Percentiles rank a stretch among this genome's conserved stretches.
These are phyloP conservation scores for Lamprotornis superbus DNA, from an alignment of 2,113 vertebrate species.

Conservation along the genomic window DNA sequence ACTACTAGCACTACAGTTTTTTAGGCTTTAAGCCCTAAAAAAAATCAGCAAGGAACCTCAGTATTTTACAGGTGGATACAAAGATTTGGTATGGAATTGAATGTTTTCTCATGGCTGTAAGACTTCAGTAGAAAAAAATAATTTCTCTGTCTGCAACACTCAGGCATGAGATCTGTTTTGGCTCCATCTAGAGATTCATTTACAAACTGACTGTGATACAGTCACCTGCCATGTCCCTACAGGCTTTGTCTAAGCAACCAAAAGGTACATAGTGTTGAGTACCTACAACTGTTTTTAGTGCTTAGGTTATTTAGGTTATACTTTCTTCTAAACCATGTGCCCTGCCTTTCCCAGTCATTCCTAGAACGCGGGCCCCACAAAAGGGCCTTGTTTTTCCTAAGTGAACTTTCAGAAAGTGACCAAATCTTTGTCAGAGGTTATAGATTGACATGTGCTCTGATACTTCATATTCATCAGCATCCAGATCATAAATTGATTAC, in stretches of 20 bases:
- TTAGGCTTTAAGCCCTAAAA: background rate
- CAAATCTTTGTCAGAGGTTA: background rate
- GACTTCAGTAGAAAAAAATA: background rate
- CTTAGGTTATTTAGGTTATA: background rate
- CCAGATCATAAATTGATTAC: background rate
- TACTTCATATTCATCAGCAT: background rate
- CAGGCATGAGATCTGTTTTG: conserved; percentile 6
- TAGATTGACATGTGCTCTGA: background rate
- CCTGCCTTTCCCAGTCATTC: background rate
- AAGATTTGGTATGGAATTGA: background rate
- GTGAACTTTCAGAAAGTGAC: background rate
- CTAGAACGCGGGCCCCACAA: accelerated
- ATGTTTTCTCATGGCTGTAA: background rate
- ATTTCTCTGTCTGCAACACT: background rate
- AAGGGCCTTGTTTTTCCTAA: background rate
- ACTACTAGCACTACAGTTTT: background rate
- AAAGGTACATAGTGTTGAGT: background rate
- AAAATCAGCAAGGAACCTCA: background rate
- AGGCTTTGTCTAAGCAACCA: background rate
- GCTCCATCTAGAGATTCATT: conserved; percentile 48
- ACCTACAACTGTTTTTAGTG: background rate
- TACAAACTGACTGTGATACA: conserved; percentile 3
- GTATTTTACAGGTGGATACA: background rate
- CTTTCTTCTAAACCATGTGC: accelerated
- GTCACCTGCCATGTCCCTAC: background rate